These are phyloP conservation scores for Danionella cerebrum DNA, from an alignment of 2,113 vertebrate species.

Conservation along the genomic window DNA sequence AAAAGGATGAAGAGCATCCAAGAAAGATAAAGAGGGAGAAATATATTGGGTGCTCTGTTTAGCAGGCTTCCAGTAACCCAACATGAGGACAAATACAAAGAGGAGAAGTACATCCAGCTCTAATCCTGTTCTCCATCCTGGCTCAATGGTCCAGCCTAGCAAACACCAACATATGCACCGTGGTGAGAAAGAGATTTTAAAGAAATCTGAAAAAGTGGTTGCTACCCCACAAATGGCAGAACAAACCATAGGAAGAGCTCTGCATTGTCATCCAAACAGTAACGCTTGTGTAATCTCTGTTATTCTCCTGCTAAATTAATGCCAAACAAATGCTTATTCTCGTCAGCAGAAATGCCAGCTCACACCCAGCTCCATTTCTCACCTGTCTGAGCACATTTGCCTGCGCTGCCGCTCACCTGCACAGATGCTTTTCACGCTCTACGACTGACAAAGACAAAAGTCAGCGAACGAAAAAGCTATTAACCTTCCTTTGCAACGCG, in stretches of 20 bases:
- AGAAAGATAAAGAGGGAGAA: conserved; percentile 34
- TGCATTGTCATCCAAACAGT: not conserved
- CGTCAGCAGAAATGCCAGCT: conserved; percentile 27
- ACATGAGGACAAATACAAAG: conserved; percentile 17
- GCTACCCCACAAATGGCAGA: not conserved
- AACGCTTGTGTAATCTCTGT: not conserved
- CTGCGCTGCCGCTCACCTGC: conserved; percentile 34
- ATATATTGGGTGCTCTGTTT: conserved; percentile 1
- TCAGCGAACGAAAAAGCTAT: conserved; percentile 13
- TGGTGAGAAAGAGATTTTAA: conserved; percentile 13
- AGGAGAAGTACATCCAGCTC: conserved; percentile 12
- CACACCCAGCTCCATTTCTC: conserved; percentile 30
- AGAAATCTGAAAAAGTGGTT: conserved; percentile 2
- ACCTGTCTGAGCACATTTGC: conserved; percentile 40
- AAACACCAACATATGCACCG: conserved; percentile 8
- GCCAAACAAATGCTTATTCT: conserved; percentile 28
- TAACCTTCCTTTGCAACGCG: conserved; percentile 8
- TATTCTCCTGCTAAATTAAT: conserved; percentile 26
- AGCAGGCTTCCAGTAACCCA: conserved; percentile 2
- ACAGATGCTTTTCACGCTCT: conserved; percentile 27
- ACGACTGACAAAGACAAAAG: conserved; percentile 26
- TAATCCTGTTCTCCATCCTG: conserved; percentile 34
- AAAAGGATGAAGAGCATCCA: not conserved
- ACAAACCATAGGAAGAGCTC: not conserved
- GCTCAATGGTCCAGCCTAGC: conserved; percentile 31